phyloP scores from a whole-genome alignment of 92 coral and sea anemone species.

The Parazoanthus atlanticus region DNA sequence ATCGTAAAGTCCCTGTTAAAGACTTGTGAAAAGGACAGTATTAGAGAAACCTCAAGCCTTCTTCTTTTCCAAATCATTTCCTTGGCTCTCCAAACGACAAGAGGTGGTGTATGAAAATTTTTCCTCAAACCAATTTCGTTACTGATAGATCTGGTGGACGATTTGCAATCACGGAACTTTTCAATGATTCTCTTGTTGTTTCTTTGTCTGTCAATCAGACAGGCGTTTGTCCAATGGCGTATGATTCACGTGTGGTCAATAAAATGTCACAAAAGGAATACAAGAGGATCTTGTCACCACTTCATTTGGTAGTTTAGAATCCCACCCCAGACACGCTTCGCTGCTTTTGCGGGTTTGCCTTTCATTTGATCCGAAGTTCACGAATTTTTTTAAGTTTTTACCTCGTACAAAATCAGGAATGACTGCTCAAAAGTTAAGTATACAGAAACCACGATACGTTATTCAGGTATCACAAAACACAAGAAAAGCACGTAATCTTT shows the following conservation, averaged over 20 bases:
- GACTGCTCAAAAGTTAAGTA: not conserved
- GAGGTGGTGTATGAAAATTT: no score
- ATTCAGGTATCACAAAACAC: not conserved
- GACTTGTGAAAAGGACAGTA: slow-evolving; percentile 21
- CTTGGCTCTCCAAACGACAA: not conserved
- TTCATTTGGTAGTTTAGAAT: slow-evolving; percentile 24
- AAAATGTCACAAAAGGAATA: slow-evolving; percentile 51
- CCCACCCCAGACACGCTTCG: slow-evolving; percentile 42
- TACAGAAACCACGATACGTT: not conserved
- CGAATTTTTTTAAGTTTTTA: not conserved
- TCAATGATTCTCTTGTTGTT: slow-evolving; percentile 58
- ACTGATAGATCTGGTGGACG: not conserved
- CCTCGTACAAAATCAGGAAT: not conserved
- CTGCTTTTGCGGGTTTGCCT: slow-evolving; percentile 17
- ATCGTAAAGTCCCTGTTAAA: slow-evolving; percentile 36
- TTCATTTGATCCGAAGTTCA: slow-evolving; percentile 18
- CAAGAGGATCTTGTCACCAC: slow-evolving; percentile 32
- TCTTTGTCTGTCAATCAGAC: slow-evolving; percentile 82
- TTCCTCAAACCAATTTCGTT: not conserved
- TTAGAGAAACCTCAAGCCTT: slow-evolving; percentile 1
- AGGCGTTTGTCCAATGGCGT: slow-evolving; percentile 75
- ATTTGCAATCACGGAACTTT: slow-evolving; percentile 38
- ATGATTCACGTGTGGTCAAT: slow-evolving; percentile 73
- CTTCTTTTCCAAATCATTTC: not conserved
- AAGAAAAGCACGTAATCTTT: slow-evolving; percentile 21